Evolutionary conservation across 1,140 invertebrate genomes (phyloP), one percentile per base, ranked within the genome.

Genomic region (Camponotus pennsylvanicus): DNA sequence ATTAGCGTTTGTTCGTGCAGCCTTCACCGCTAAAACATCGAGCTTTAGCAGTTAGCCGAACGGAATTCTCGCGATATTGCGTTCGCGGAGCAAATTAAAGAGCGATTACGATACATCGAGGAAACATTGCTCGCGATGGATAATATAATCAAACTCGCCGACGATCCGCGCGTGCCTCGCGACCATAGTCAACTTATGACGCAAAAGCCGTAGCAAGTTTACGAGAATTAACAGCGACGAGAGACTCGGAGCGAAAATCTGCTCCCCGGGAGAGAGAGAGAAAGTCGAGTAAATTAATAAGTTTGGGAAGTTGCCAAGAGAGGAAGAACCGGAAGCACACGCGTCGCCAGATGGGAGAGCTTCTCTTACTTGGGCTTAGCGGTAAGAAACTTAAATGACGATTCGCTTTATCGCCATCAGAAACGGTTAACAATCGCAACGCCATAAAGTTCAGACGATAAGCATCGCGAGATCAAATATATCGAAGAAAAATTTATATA

Each of bases 281-380:
- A 83, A 83, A 83, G 67, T 71, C 79, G 67, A 82, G 57, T 83
- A 73, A 83, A 83, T 83, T 83, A 83, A 83, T 83, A 83, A 83
- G 79, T 83, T 83, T 83, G 55, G 57, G 32, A 75, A 75, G 69
- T 32, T 83, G 69, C 69, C 79, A 83, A 40, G 79, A 83, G 49
- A 27, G 27, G 18, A 49, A 27, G n/a, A 18, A 27, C 11, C 21
- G 34, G 42, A 59, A 55, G 37, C 49, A 15, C 64, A 70, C 78
- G 64, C 64, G 21, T 70, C 45, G 79, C 40, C n/a, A 63, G 21
- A 83, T 83, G 67, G 32, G 40, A 15, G 59, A 42, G 9, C 52
- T 59, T 59, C 52, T 59, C 52, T 59, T 55, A 52, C 49, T 80
- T 21, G 52, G 8, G 3, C 27, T 79, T 79, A 59, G 40, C 21